phyloP scores from a whole-genome alignment of 2,113 vertebrate species.

The Cryptotis parvus region DNA sequence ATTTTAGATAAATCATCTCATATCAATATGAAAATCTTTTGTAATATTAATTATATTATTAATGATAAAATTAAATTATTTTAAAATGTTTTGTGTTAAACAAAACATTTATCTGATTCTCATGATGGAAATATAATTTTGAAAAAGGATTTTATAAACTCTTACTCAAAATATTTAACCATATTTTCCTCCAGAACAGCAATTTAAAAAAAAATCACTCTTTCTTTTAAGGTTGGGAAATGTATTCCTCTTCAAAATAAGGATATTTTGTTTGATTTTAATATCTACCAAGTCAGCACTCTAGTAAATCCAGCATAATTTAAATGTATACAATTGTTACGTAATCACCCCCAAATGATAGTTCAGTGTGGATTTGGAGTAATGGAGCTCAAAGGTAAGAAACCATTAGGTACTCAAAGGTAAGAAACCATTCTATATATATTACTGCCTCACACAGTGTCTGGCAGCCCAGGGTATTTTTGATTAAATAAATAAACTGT shows the following conservation, averaged over 20 bases:
- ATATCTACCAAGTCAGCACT: background rate
- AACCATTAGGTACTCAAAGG: conserved; percentile 8
- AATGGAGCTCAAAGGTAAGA: conserved; percentile 41
- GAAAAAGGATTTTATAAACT: conserved; percentile 37
- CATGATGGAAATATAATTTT: conserved; percentile 35
- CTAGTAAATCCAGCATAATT: background rate
- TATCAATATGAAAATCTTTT: background rate
- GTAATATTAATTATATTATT: conserved; percentile 23
- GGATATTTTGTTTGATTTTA: conserved; percentile 45
- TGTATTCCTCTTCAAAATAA: conserved; percentile 14
- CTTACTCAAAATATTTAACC: background rate
- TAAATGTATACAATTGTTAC: conserved; percentile 21
- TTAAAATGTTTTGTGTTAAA: too few species aligned
- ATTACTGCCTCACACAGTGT: background rate
- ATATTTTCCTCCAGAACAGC: background rate
- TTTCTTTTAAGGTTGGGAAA: conserved; percentile 17
- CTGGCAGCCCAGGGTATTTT: conserved; percentile 17
- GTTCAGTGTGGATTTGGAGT: conserved; percentile 13
- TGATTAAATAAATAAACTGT: conserved; percentile 61
- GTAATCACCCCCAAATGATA: background rate
- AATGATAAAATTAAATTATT: background rate
- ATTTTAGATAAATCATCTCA: conserved; percentile 30
- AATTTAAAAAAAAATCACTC: background rate
- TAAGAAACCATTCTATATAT: background rate
- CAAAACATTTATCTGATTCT: conserved; percentile 15